Evolutionary conservation across 2,797 vertebrate species (phyloP).

Genomic region (Poeciliopsis paucimaculata): DNA sequence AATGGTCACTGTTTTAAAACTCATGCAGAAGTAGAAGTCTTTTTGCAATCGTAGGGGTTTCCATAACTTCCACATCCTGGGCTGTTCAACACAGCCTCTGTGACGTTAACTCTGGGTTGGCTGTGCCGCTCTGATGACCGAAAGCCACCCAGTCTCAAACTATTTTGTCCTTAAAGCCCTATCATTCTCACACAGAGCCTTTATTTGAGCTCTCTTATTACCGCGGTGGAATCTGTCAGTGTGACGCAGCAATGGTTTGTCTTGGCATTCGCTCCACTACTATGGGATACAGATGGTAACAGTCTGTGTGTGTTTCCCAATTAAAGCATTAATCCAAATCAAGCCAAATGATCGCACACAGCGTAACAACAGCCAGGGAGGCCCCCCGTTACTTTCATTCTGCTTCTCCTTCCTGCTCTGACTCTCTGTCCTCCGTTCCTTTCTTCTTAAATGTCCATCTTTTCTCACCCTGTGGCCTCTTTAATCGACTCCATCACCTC

Average conservation of each 20-base stretch:
- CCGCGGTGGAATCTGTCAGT: conserved; percentile 69
- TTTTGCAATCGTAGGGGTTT: neutral
- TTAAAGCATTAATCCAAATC: conserved; percentile 88
- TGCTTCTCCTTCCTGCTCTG: conserved; percentile 45
- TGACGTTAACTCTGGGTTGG: conserved; percentile 49
- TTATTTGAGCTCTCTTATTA: conserved; percentile 68
- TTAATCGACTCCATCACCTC: conserved; percentile 79
- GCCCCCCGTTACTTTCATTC: conserved; percentile 57
- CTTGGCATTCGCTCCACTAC: conserved; percentile 74
- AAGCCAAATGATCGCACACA: conserved; percentile 79
- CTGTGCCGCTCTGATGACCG: conserved; percentile 61
- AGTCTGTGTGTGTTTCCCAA: conserved; percentile 81
- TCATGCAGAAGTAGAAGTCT: neutral
- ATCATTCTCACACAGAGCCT: conserved; percentile 57
- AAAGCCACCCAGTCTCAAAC: conserved; percentile 30
- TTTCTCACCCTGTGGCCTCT: conserved; percentile 77
- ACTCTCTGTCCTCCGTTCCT: conserved; percentile 41
- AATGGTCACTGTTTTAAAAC: neutral
- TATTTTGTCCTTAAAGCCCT: conserved; percentile 60
- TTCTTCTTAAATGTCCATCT: conserved; percentile 73
- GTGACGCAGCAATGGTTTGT: conserved; percentile 78
- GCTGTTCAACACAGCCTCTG: conserved; percentile 4
- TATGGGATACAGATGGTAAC: conserved; percentile 84
- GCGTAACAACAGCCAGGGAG: conserved; percentile 69
- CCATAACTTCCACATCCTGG: conserved; percentile 30